Conservation (phyloP, 1,140 invertebrate genomes). For the Hormaphis cornu region DNA sequence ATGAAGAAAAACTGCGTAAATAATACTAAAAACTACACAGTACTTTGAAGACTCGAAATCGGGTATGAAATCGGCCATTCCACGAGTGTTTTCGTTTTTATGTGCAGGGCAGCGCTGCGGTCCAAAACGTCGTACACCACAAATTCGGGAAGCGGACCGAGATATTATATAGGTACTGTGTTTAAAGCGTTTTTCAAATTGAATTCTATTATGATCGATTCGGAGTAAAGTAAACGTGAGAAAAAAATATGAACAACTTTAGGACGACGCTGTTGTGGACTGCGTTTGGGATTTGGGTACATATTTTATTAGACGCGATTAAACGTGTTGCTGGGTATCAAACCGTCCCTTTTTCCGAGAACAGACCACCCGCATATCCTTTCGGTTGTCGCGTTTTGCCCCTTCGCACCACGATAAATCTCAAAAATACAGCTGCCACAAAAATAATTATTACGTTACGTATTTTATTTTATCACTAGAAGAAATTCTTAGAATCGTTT, state of each 20-base stretch:
- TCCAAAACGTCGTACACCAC: no score
- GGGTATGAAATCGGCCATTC: no score
- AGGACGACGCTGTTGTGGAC: background rate
- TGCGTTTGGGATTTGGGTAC: background rate
- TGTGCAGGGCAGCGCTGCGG: no score
- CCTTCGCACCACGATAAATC: background rate
- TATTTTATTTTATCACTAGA: constrained; percentile 10
- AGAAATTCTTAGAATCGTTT: background rate
- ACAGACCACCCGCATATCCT: constrained; percentile 8
- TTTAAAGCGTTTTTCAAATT: no score
- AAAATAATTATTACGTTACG: constrained; percentile 13
- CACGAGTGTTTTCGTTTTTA: no score
- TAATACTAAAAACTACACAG: no score
- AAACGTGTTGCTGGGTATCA: background rate
- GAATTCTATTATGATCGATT: background rate
- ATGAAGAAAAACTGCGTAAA: no score
- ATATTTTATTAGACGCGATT: background rate
- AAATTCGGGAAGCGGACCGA: no score
- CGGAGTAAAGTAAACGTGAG: background rate
- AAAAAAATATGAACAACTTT: background rate
- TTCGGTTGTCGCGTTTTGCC: background rate
- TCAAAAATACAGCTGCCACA: background rate
- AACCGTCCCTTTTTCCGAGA: constrained; percentile 15
- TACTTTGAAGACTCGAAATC: no score
- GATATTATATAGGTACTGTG: no score